A percentile compares a stretch with the other conserved stretches of the same genome.
These are phyloP conservation scores for Chlorocebus sabaeus DNA, from an alignment of 2,113 vertebrate genomes.

Conservation along the genomic window DNA sequence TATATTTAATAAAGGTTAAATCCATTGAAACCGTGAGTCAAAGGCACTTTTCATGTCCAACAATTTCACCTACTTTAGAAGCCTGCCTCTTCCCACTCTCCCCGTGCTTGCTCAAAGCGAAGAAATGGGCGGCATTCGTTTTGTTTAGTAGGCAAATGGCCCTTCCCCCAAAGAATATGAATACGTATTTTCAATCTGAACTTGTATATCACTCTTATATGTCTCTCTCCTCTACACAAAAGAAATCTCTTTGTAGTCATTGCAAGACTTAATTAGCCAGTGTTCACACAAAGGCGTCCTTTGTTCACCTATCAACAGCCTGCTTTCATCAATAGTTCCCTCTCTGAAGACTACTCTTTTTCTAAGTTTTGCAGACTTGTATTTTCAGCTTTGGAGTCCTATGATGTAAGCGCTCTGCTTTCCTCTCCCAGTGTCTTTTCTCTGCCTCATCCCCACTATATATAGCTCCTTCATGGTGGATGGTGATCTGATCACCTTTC, in stretches of 20 bases:
- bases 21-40: slow-evolving; percentile 74
- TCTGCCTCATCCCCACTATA: not conserved
- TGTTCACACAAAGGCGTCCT: slow-evolving; percentile 62
- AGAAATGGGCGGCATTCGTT: slow-evolving; percentile 29
- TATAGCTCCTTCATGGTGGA: not conserved
- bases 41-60: slow-evolving; percentile 75
- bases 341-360: slow-evolving; percentile 62
- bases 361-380: slow-evolving; percentile 55
- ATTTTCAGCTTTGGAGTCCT: slow-evolving; percentile 42
- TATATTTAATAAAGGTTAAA: slow-evolving; percentile 79
- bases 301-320: slow-evolving; percentile 71
- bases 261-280: slow-evolving; percentile 71
- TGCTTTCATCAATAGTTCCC: slow-evolving; percentile 57
- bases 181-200: slow-evolving; percentile 69
- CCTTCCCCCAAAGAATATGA: slow-evolving; percentile 57
- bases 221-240: slow-evolving; percentile 48
- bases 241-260: slow-evolving; percentile 65
- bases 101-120: not conserved
- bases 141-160: slow-evolving; percentile 63
- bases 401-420: slow-evolving; percentile 44
- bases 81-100: slow-evolving; percentile 43
- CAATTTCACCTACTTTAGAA: slow-evolving; percentile 71
- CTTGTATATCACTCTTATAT: slow-evolving; percentile 61
- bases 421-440: not conserved
- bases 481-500: slow-evolving; percentile 32